Evolutionary conservation across 23 tunicate genomes (phyloP), one percentile per base, ranked within the genome.

Genomic region (Styela plicata): DNA sequence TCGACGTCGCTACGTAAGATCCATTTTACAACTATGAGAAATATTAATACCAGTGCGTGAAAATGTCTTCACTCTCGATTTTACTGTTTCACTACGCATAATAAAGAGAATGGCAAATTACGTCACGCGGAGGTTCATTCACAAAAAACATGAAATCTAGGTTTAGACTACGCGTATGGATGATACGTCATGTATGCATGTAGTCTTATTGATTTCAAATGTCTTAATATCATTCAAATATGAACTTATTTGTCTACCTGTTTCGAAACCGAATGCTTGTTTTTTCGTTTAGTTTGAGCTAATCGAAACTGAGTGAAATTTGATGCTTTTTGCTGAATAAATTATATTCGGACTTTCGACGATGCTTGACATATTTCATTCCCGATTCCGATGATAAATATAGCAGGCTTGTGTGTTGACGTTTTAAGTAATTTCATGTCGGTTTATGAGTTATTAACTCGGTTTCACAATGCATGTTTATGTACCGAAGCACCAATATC

Each of bases 51-150:
- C 57, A 44, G 57, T 13, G 13, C 57, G 57, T 44, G 13, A 44
- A 44, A 44, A 44, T 13, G 57, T 44, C 57, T 44, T 44, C 57
- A 44, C 57, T 44, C 57, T 13, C 57, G 57, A 44, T 44, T 5
- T 13, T 13, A 44, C 57, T 44, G 13, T 44, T 44, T 44, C 57
- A 44, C 7, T 5, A 13, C 7, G 13, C 57, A 44, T 44, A 71
- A 71, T 71, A 71, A 71, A 71, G 77, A 71, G 77, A 71, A 17
- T 18, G 29, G 77, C 17, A 71, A 71, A 71, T 30, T 71, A 34
- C 35, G 77, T 27, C 77, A 71, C 29, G 34, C 37, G 77, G 20
- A 44, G 57, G 10, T 44, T 13, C 57, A 44, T 44, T 44, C 57
- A 44, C 7, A 44, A 44, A 44, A n/a, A n/a, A n/a, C n/a, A n/a